phyloP scores from a whole-genome alignment of 2,797 vertebrate species.

The Dermochelys coriacea region DNA sequence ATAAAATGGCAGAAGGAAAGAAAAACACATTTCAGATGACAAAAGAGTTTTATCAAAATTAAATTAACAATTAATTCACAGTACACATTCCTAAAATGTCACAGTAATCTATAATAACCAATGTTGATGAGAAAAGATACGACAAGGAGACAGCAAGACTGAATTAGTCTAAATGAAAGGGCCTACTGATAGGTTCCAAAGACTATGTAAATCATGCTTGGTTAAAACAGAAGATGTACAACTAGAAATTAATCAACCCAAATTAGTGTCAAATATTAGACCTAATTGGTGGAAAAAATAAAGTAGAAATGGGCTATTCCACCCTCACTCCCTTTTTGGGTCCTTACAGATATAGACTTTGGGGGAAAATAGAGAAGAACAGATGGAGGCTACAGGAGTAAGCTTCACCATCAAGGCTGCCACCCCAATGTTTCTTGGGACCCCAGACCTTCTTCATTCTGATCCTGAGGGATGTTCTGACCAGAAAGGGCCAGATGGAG shows the following conservation, averaged over 20 bases:
- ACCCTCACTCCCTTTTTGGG: background rate
- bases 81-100: accelerated
- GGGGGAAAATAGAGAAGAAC: background rate
- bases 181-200: background rate
- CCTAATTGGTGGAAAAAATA: background rate
- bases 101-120: background rate
- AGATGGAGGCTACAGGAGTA: background rate
- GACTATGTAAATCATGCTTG: background rate
- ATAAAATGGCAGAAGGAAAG: background rate
- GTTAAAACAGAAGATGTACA: background rate
- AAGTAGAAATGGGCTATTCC: background rate
- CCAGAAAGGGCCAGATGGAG: background rate
- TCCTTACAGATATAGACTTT: background rate
- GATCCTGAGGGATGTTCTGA: background rate
- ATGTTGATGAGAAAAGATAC: background rate
- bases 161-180: background rate
- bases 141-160: background rate
- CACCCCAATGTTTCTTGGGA: background rate
- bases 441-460: background rate
- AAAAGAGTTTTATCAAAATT: background rate
- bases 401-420: background rate
- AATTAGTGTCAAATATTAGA: background rate
- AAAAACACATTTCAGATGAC: background rate
- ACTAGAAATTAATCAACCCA: background rate
- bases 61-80: background rate